Evolutionary conservation across 1,140 invertebrate species (phyloP).

Genomic region (Zaprionus inermis): DNA sequence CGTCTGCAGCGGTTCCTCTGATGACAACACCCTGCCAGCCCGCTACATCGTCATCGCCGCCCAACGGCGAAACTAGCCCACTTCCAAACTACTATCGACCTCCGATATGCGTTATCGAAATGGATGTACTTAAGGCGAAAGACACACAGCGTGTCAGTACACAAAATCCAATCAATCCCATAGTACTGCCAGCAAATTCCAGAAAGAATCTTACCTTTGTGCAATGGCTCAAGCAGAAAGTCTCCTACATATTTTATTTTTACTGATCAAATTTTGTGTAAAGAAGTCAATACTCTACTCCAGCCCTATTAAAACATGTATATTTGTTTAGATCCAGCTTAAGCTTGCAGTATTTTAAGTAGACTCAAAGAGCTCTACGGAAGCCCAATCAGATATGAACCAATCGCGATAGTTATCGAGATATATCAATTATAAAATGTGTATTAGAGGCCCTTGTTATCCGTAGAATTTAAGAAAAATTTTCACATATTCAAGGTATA

Average conservation of each 20-base stretch:
- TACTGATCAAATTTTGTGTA: not conserved
- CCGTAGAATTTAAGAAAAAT: not conserved
- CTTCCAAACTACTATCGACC: not conserved
- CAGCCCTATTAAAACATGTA: not conserved
- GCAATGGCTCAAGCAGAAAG: slow-evolving; percentile 57
- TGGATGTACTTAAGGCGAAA: not conserved
- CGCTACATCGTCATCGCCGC: not conserved
- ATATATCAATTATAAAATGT: not conserved
- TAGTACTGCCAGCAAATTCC: not conserved
- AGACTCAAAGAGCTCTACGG: not conserved
- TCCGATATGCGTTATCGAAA: slow-evolving; percentile 7
- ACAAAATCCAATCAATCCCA: not conserved
- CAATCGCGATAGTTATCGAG: not conserved
- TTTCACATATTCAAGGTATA: not conserved
- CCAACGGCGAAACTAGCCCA: no score
- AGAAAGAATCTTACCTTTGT: slow-evolving; percentile 21
- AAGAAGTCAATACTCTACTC: no score
- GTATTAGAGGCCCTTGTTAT: not conserved
- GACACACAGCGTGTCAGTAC: not conserved
- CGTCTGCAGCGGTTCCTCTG: not conserved
- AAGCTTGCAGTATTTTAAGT: not conserved
- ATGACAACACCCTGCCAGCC: not conserved
- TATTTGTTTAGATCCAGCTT: not conserved
- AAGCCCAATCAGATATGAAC: not conserved
- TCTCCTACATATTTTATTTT: slow-evolving; percentile 47